These are phyloP conservation scores for Atta cephalotes DNA, from an alignment of 1,140 invertebrate genomes.

Conservation along the genomic window DNA sequence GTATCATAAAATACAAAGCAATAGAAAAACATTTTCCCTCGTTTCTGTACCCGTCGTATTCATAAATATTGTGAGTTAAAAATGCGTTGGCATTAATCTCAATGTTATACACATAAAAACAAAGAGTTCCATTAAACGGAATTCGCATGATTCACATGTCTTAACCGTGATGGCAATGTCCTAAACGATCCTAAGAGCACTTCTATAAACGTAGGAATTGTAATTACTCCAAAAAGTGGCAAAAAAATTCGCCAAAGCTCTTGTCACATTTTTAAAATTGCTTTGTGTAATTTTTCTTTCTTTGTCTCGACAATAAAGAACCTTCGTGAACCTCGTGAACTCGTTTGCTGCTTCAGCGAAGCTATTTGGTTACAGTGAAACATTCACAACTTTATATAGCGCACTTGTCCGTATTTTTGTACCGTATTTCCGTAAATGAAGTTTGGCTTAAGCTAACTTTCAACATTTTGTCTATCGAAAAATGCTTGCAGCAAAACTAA, in stretches of 20 bases:
- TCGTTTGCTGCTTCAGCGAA: slow-evolving; percentile 44
- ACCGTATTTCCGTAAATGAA: slow-evolving; percentile 27
- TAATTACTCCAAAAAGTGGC: slow-evolving; percentile 46
- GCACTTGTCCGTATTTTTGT: slow-evolving; percentile 1
- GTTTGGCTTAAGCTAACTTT: background rate
- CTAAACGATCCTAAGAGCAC: background rate
- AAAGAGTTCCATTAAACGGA: slow-evolving; percentile 5
- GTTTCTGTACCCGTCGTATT: background rate
- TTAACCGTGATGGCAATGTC: background rate
- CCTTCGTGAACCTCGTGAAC: slow-evolving; percentile 36
- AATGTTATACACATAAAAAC: background rate
- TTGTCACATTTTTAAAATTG: slow-evolving; percentile 32
- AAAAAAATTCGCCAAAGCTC: slow-evolving; percentile 31
- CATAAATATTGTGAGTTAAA: slow-evolving; percentile 25
- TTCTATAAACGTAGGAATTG: slow-evolving; percentile 45
- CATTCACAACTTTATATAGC: slow-evolving; percentile 19
- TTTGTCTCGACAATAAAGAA: slow-evolving; percentile 44
- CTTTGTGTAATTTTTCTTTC: slow-evolving; percentile 40
- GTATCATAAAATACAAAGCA: slow-evolving; percentile 13
- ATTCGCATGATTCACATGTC: slow-evolving; percentile 10
- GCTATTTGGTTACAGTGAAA: slow-evolving; percentile 55
- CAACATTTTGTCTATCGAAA: slow-evolving; percentile 9
- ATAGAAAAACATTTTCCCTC: background rate
- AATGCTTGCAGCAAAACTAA: background rate
- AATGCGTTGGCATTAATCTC: slow-evolving; percentile 41